Conservation (phyloP, 1,140 invertebrate genomes). For the Brachionus koreanus region DNA sequence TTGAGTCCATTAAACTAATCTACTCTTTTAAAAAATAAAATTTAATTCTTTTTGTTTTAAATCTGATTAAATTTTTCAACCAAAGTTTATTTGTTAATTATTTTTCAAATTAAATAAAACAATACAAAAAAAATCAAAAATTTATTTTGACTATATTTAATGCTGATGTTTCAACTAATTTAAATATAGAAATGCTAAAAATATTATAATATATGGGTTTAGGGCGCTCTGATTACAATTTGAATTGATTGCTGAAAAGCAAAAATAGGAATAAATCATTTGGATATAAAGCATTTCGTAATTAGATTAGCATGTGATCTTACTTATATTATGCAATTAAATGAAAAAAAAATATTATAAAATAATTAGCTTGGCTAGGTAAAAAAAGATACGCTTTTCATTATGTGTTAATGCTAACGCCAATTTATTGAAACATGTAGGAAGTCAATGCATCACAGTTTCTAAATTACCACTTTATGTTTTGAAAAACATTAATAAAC, state of each 20-base stretch:
- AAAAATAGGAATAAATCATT: neutral
- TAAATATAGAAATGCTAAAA: no score
- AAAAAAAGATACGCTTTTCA: no score
- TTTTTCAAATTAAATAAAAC: no score
- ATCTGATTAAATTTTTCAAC: no score
- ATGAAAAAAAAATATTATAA: neutral
- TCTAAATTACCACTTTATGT: neutral
- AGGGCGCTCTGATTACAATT: no score
- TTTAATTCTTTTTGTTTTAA: neutral
- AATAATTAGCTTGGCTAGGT: neutral
- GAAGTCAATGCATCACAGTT: neutral
- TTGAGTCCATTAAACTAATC: conserved; percentile 23
- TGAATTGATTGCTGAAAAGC: no score
- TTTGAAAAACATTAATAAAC: neutral
- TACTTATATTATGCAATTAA: neutral
- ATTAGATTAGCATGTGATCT: neutral
- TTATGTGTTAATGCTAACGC: neutral
- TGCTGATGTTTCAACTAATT: no score
- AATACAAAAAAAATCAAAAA: no score
- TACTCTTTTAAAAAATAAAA: neutral
- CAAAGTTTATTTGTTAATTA: no score
- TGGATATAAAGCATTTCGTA: neutral
- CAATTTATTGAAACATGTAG: neutral
- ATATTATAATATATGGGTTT: no score
- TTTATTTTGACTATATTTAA: no score